These are phyloP conservation scores for Enhydra lutris DNA, from an alignment of 2,113 vertebrate species.

Conservation along the genomic window DNA sequence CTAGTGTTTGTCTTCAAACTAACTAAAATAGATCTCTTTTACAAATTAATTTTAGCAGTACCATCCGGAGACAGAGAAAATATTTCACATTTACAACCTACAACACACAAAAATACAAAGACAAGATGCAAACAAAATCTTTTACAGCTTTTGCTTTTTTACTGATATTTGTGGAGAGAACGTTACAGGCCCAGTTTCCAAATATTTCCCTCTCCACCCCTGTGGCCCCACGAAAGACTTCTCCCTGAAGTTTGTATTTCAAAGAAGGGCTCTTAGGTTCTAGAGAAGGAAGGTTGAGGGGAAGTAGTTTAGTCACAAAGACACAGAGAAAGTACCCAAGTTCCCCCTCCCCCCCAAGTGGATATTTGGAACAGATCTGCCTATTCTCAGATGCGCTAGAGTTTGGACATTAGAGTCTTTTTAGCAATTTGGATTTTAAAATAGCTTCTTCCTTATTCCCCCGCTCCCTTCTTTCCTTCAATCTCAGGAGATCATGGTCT, in stretches of 20 bases:
- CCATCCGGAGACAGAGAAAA: not conserved
- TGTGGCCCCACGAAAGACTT: not conserved
- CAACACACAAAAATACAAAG: not conserved
- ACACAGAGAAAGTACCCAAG: not conserved
- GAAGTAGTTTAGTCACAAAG: not conserved
- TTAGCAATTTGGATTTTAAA: not conserved
- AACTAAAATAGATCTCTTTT: not conserved
- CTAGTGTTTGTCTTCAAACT: not conserved
- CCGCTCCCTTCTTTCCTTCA: not conserved
- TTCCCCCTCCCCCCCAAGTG: not conserved
- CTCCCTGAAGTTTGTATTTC: not conserved
- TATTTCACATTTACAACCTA: not conserved
- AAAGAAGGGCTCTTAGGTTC: not conserved
- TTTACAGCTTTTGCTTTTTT: not conserved
- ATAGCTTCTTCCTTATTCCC: not conserved
- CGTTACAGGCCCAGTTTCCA: not conserved
- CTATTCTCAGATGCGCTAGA: not conserved
- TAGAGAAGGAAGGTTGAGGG: not conserved
- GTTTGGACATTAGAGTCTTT: not conserved
- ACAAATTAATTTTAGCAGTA: not conserved
- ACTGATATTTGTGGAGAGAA: not conserved
- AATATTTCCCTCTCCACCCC: not conserved
- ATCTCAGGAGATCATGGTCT: not conserved
- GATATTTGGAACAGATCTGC: not conserved
- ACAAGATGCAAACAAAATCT: not conserved